Percentiles rank a stretch among this genome's conserved stretches.
Conservation (phyloP, 2,797 vertebrate species). For the Diceros bicornis region DNA sequence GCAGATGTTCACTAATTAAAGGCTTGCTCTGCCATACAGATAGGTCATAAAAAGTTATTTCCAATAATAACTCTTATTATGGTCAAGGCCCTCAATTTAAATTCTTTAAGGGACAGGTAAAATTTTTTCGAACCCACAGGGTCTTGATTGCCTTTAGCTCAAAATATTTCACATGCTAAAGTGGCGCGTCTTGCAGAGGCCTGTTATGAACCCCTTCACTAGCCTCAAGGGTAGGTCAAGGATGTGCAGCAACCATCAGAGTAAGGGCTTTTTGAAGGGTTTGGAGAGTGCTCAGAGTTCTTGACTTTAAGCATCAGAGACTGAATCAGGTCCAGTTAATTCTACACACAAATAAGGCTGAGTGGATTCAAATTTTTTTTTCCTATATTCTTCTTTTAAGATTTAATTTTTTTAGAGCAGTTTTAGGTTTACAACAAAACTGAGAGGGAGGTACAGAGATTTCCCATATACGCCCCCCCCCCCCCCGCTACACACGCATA, state of each 20-base stretch:
- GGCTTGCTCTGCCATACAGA: too few species aligned
- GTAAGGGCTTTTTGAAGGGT: neutral
- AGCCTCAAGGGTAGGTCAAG: neutral
- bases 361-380: neutral
- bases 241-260: neutral
- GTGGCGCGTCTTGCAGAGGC: too few species aligned
- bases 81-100: too few species aligned
- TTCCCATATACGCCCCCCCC: neutral
- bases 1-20: too few species aligned
- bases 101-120: too few species aligned
- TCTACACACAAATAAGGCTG: neutral
- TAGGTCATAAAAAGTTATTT: too few species aligned
- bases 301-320: neutral
- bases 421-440: neutral
- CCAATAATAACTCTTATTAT: too few species aligned
- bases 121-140: too few species aligned
- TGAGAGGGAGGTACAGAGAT: neutral
- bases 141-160: too few species aligned
- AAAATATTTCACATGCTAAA: too few species aligned
- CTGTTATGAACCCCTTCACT: too few species aligned
- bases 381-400: neutral
- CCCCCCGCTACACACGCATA: neutral
- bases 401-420: neutral
- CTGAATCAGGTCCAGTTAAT: neutral
- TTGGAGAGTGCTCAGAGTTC: neutral